A percentile compares a stretch with the other conserved stretches of the same genome.
Conservation (phyloP, 2,888 invertebrate genomes). For the Cylindroiulus punctatus region DNA sequence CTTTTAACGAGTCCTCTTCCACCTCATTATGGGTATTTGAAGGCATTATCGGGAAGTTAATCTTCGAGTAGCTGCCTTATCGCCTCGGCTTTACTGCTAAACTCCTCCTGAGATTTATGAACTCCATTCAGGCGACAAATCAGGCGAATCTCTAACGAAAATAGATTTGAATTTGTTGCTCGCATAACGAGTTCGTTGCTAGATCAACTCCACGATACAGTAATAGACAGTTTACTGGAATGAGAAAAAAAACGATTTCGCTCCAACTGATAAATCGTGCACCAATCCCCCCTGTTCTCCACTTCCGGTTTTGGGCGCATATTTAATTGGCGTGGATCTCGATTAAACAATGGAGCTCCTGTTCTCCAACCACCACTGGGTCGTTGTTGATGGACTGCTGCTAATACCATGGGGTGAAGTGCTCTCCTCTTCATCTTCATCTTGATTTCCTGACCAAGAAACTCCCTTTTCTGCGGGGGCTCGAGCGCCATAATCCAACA, state of each 20-base stretch:
- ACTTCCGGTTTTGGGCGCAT: background rate
- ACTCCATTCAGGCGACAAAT: slow-evolving; percentile 24
- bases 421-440: slow-evolving; percentile 5
- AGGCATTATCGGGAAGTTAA: too few species aligned
- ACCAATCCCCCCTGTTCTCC: background rate
- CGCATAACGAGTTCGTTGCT: background rate
- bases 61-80: slow-evolving; percentile 3
- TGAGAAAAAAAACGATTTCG: background rate
- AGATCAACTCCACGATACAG: background rate
- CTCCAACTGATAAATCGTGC: background rate
- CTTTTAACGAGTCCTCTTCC: background rate
- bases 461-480: background rate
- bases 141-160: background rate
- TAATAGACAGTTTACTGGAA: slow-evolving; percentile 15
- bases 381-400: background rate
- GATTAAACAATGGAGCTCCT: background rate
- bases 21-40: background rate
- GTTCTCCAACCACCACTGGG: background rate
- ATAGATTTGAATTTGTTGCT: background rate
- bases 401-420: background rate
- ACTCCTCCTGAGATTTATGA: background rate
- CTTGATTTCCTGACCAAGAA: background rate
- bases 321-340: background rate
- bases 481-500: background rate
- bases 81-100: background rate